Percentiles rank a stretch among this genome's conserved stretches.
Evolutionary conservation across 2,113 vertebrate genomes (phyloP).

Genomic region (Trinectes maculatus): DNA sequence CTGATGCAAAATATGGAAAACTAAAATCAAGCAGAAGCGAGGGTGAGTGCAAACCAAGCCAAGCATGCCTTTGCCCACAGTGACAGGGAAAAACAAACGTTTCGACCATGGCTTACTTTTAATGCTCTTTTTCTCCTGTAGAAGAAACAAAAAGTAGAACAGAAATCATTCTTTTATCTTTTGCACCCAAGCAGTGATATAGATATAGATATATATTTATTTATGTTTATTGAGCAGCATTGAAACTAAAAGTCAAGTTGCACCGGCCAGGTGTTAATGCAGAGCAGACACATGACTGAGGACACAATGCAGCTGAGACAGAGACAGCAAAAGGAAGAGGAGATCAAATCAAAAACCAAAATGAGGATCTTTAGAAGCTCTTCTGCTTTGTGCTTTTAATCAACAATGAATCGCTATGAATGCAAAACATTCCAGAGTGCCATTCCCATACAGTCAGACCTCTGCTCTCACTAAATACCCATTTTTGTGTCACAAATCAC

Average conservation of each 20-base stretch:
- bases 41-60: slow-evolving; percentile 79
- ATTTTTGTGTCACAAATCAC: slow-evolving; percentile 38
- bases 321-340: slow-evolving; percentile 50
- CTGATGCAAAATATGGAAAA: slow-evolving; percentile 74
- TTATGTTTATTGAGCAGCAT: slow-evolving; percentile 38
- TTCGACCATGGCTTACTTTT: slow-evolving; percentile 86
- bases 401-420: slow-evolving; percentile 25
- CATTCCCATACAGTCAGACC: slow-evolving; percentile 51
- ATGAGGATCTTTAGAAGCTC: slow-evolving; percentile 30
- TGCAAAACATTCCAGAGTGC: slow-evolving; percentile 50
- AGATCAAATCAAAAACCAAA: slow-evolving; percentile 15
- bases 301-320: slow-evolving; percentile 56
- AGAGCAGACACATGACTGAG: slow-evolving; percentile 56
- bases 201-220: slow-evolving; percentile 18
- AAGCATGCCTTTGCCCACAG: slow-evolving; percentile 79
- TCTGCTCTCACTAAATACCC: slow-evolving; percentile 27
- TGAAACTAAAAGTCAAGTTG: slow-evolving; percentile 46
- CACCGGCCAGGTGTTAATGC: slow-evolving; percentile 29
- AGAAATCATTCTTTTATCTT: slow-evolving; percentile 79
- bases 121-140: slow-evolving; percentile 89
- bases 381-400: slow-evolving; percentile 16
- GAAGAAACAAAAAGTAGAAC: slow-evolving; percentile 81
- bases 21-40: slow-evolving; percentile 77
- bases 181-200: slow-evolving; percentile 47
- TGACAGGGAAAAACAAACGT: slow-evolving; percentile 44